phyloP scores from a whole-genome alignment of 2,113 vertebrate species.

The Perognathus longimembris region DNA sequence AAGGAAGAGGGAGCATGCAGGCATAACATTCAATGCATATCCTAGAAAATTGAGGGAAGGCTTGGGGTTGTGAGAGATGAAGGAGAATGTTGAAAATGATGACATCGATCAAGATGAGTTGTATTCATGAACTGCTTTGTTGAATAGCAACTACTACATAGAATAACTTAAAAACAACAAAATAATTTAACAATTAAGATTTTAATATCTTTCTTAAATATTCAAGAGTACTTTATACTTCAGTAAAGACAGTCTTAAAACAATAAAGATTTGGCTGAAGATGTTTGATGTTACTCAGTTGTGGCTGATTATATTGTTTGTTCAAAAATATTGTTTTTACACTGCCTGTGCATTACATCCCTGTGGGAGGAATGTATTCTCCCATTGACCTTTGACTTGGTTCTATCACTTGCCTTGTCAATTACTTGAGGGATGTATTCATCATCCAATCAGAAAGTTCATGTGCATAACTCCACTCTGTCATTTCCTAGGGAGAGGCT shows the following conservation, averaged over 20 bases:
- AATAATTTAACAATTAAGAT: background rate
- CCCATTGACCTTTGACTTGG: background rate
- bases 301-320: background rate
- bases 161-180: too few species aligned
- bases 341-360: background rate
- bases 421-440: background rate
- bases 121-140: too few species aligned
- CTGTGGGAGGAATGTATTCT: background rate
- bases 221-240: background rate
- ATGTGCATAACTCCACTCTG: background rate
- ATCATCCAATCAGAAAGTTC: background rate
- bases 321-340: conserved; percentile 10
- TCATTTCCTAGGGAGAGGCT: background rate
- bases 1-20: too few species aligned
- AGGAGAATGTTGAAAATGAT: too few species aligned
- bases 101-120: too few species aligned
- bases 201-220: background rate
- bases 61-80: too few species aligned
- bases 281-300: background rate
- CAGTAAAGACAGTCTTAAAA: background rate
- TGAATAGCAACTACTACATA: too few species aligned
- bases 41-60: too few species aligned
- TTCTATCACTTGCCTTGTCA: background rate
- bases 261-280: background rate
- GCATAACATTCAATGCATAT: too few species aligned